Evolutionary conservation across 2,113 vertebrate genomes (phyloP).

Genomic region (Piaya cayana): DNA sequence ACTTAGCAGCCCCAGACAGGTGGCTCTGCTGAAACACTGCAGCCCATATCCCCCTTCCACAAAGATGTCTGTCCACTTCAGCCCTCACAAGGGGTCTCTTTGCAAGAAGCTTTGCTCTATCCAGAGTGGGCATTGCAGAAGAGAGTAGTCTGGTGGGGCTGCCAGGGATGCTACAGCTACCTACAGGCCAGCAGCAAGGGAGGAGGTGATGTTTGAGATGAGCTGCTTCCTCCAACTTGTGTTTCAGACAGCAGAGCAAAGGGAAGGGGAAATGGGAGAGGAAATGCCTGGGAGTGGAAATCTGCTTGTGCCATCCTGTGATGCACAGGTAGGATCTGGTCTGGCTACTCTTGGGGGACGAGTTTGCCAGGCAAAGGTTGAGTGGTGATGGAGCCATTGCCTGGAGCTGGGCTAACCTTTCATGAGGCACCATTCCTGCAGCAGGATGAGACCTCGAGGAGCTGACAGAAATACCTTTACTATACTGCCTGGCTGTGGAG

Average conservation of each 20-base stretch:
- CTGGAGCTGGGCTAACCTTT: background rate
- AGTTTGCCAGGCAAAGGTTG: background rate
- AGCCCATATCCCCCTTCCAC: background rate
- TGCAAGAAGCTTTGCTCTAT: background rate
- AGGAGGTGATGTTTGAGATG: background rate
- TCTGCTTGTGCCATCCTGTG: background rate
- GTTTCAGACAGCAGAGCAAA: background rate
- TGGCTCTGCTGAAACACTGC: background rate
- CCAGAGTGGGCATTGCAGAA: background rate
- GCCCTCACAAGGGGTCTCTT: background rate
- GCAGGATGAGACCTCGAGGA: background rate
- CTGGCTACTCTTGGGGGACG: background rate
- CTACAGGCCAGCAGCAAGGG: background rate
- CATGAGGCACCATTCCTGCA: background rate
- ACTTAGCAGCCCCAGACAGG: fast-evolving
- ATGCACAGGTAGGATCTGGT: fast-evolving
- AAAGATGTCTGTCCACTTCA: background rate
- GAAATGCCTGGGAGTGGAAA: background rate
- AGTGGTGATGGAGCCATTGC: background rate
- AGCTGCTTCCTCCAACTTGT: background rate
- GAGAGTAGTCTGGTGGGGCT: background rate
- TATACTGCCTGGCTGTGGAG: background rate
- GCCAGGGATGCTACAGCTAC: background rate
- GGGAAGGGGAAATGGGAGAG: background rate
- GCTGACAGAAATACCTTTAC: background rate